Evolutionary conservation across 2,797 vertebrate species (phyloP).

Genomic region (Brachyalestes nurse): DNA sequence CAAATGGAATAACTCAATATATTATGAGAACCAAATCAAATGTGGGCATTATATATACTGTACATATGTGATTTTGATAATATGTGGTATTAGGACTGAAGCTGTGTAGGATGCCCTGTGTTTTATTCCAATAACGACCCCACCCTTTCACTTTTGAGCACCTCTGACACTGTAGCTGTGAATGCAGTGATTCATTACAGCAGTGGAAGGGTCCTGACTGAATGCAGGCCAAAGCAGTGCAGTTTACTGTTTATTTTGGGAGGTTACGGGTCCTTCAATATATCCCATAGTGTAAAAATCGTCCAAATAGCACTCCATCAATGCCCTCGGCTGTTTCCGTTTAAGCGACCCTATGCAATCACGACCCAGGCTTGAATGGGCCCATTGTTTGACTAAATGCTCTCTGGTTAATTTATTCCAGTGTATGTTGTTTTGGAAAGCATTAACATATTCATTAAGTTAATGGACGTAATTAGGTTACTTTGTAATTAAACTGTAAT

Average conservation of each 20-base stretch:
- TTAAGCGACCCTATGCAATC: constrained; percentile 33
- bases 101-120: constrained; percentile 10
- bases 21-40: constrained; percentile 10
- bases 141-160: constrained; percentile 14
- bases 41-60: neutral
- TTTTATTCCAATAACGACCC: constrained; percentile 13
- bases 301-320: constrained; percentile 27
- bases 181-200: constrained; percentile 12
- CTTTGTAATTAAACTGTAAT: constrained; percentile 47
- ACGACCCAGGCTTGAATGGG: constrained; percentile 6
- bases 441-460: constrained; percentile 49
- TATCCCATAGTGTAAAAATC: constrained; percentile 14
- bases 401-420: constrained; percentile 32
- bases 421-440: constrained; percentile 41
- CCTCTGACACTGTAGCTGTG: neutral
- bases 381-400: constrained; percentile 34
- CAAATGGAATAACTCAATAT: constrained; percentile 1
- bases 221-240: constrained; percentile 20
- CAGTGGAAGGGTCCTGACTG: neutral
- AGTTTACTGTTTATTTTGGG: constrained; percentile 33
- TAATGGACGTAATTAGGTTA: constrained; percentile 45
- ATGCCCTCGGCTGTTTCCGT: constrained; percentile 41
- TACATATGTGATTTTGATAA: neutral
- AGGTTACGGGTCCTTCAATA: constrained; percentile 23
- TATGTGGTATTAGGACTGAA: neutral